These are phyloP conservation scores for Morelia viridis DNA, from an alignment of 2,797 vertebrate species.

Conservation along the genomic window DNA sequence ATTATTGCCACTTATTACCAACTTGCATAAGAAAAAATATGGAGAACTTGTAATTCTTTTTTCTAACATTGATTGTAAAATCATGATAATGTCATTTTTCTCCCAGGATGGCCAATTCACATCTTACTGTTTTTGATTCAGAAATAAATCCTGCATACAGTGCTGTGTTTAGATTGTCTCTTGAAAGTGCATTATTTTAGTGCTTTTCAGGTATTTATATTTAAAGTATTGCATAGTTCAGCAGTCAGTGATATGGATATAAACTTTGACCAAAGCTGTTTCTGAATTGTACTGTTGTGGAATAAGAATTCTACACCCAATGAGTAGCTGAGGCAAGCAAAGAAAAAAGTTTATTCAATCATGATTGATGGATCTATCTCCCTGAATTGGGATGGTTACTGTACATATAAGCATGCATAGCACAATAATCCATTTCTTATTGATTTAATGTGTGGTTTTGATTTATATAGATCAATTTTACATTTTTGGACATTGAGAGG, in stretches of 20 bases:
- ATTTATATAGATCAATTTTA: not conserved
- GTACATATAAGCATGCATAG: not conserved
- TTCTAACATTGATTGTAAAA: not conserved
- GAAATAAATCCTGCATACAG: not conserved
- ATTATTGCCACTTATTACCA: not conserved
- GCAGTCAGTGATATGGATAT: not conserved
- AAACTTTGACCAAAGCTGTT: not conserved
- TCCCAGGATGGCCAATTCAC: not conserved
- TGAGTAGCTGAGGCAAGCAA: not conserved
- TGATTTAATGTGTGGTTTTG: not conserved
- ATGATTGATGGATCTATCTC: not conserved
- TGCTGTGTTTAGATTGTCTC: not conserved
- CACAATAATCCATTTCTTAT: not conserved
- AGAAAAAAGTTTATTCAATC: not conserved
- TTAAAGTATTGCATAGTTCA: not conserved
- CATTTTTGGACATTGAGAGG: not conserved
- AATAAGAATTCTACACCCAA: not conserved
- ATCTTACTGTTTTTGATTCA: not conserved
- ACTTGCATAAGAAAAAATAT: not conserved
- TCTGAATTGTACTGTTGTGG: not conserved
- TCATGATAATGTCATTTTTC: not conserved
- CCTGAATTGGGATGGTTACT: not conserved
- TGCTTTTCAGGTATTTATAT: not conserved
- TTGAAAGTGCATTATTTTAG: not conserved
- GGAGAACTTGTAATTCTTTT: not conserved